These are phyloP conservation scores for Drosophila sulfurigaster DNA, from an alignment of 1,140 invertebrate genomes.

Conservation along the genomic window DNA sequence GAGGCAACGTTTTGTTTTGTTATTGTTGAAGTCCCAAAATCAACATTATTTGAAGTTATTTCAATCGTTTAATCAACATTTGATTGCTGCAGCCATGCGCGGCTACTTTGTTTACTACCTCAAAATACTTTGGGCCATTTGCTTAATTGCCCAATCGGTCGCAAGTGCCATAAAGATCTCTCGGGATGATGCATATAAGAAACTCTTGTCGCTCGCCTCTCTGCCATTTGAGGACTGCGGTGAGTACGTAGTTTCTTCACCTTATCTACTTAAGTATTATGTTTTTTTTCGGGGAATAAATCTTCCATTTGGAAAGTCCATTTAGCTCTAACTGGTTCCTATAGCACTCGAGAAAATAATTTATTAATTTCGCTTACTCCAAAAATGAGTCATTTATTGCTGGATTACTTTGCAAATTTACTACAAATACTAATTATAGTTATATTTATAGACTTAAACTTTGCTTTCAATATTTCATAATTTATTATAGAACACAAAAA, in stretches of 20 bases:
- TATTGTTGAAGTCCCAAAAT: slow-evolving; percentile 47
- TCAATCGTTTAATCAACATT: slow-evolving; percentile 50
- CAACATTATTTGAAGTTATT: slow-evolving; percentile 55
- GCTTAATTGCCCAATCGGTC: slow-evolving; percentile 33
- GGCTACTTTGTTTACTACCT: slow-evolving; percentile 58
- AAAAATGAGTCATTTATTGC: not conserved
- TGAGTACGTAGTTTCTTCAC: slow-evolving; percentile 42
- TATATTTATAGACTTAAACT: not conserved
- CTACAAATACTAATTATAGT: not conserved
- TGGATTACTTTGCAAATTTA: not conserved
- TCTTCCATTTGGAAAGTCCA: slow-evolving; percentile 1
- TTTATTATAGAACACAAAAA: no score
- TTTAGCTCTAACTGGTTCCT: not conserved
- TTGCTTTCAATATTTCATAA: no score
- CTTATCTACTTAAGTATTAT: slow-evolving; percentile 8
- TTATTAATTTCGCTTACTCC: not conserved
- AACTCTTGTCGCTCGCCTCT: slow-evolving; percentile 55
- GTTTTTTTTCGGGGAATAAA: not conserved
- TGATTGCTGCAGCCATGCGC: slow-evolving; percentile 65
- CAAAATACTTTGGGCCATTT: slow-evolving; percentile 64
- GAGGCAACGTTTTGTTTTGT: slow-evolving; percentile 48
- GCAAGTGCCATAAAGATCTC: slow-evolving; percentile 37
- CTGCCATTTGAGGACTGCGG: slow-evolving; percentile 72
- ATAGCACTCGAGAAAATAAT: not conserved
- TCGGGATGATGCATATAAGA: slow-evolving; percentile 63